Percentiles rank a stretch among this genome's conserved stretches.
Conservation (phyloP, 2,113 vertebrate genomes). For the Sinocyclocheilus grahami region DNA sequence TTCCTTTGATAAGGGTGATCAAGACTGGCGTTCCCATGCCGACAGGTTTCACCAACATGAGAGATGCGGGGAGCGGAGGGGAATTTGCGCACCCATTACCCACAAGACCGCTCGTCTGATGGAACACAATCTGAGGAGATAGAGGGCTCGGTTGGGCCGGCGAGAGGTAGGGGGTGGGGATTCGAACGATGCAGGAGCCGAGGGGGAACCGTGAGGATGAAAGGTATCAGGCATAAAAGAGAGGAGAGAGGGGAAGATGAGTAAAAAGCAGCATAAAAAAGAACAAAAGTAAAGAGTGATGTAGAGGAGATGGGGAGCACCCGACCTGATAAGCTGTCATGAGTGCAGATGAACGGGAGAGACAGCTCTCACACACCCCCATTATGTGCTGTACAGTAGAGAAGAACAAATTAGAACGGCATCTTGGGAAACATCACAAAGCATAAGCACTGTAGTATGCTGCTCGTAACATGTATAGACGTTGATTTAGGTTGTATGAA, state of each 20-base stretch:
- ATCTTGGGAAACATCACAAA: constrained; percentile 42
- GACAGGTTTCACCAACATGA: constrained; percentile 57
- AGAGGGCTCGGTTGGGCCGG: constrained; percentile 6
- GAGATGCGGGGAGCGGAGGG: background rate
- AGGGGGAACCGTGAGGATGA: constrained; percentile 48
- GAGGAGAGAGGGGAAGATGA: constrained; percentile 34
- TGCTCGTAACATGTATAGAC: constrained; percentile 25
- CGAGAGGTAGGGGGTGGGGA: constrained; percentile 21
- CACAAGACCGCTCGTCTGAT: constrained; percentile 48
- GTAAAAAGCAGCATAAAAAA: constrained; percentile 48
- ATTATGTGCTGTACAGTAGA: constrained; percentile 31
- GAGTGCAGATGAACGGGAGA: constrained; percentile 29
- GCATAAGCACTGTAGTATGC: constrained; percentile 28
- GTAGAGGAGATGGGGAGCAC: constrained; percentile 31
- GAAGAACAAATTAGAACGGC: constrained; percentile 15
- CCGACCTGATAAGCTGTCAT: constrained; percentile 45
- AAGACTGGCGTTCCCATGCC: constrained; percentile 56
- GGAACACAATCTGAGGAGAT: constrained; percentile 42
- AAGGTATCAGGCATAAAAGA: constrained; percentile 48
- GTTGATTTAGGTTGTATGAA: constrained; percentile 34
- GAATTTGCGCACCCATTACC: constrained; percentile 41
- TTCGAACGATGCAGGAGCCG: background rate
- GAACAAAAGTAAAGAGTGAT: constrained; percentile 45
- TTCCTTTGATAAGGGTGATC: constrained; percentile 60
- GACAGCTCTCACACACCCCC: constrained; percentile 9